Evolutionary conservation across 2,113 vertebrate species (phyloP), one percentile per base, ranked within the genome.

Genomic region (Anhinga rufa): DNA sequence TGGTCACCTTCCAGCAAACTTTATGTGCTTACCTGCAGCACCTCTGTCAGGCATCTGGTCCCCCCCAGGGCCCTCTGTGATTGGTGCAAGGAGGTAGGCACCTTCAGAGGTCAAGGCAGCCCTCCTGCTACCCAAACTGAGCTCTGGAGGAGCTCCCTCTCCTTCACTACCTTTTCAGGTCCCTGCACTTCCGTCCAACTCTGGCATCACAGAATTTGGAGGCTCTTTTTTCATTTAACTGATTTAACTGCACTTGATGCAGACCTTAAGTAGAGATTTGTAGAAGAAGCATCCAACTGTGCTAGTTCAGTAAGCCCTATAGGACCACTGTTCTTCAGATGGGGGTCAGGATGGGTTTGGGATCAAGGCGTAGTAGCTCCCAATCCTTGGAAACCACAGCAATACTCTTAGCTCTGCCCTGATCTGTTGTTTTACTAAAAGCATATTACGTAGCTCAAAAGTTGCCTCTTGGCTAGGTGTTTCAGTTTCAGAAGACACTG

Each of bases 71-170:
- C 19, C 40, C 54, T 40, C 55, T 65, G 44, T 1, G 7, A 46
- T 22, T 0, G 0, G 3, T 42, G 42, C n/a, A 74, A 81, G 49
- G 36, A 91, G 25, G 38, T 6, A 40, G 58, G 21, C 2, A 6
- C 4, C 38, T 64, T 75, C 42, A 62, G 51, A 46, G 20, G 17
- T 6, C 3, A 9, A 88, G 54, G 17, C 31, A 86, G 13, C 11
- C 38, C 14, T 28, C 9, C 51, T 55, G 55, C 1, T 1, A 26
- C n/a, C 51, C 1, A 2, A 91, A 36, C 24, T 21, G 58, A 68
- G 28, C 11, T 65, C 24, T 78, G 60, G 38, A 75, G 34, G 26
- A 61, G 5, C 14, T 65, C 29, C 24, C 42, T 49, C 3, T 2
- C 12, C 24, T 90, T 71, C 15, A 6, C 5, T 72, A 72, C 6